phyloP scores from a whole-genome alignment of 2,113 vertebrate genomes.

The Cyanoramphus novaezelandiae region DNA sequence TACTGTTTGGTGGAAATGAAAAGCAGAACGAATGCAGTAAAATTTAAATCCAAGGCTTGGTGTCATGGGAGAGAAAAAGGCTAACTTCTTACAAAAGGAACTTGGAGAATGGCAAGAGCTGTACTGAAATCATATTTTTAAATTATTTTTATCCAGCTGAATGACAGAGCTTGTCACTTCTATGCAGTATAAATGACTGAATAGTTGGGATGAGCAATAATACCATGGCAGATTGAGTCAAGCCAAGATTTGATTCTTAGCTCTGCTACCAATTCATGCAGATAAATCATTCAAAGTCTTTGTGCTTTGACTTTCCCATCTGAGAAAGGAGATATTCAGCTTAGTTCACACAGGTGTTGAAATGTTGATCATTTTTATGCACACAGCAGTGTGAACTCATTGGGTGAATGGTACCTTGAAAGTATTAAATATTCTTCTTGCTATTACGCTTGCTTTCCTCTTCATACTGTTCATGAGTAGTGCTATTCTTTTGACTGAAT shows the following conservation, averaged over 20 bases:
- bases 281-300: conserved; percentile 54
- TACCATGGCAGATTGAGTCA: conserved; percentile 2
- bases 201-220: conserved; percentile 31
- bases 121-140: neutral
- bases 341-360: conserved; percentile 48
- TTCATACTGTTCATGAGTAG: neutral
- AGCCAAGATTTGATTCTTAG: conserved; percentile 30
- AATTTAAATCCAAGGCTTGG: neutral
- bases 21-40: neutral
- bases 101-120: neutral
- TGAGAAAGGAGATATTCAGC: conserved; percentile 55
- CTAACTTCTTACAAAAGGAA: conserved; percentile 9
- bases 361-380: conserved; percentile 51
- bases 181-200: conserved; percentile 6
- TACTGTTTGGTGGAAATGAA: neutral
- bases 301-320: conserved; percentile 41
- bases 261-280: conserved; percentile 48
- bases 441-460: neutral
- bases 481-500: conserved; percentile 21
- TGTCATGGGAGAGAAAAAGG: neutral
- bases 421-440: conserved; percentile 24
- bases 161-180: conserved; percentile 37
- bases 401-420: neutral
- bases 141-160: conserved; percentile 36
- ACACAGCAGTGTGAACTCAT: neutral